Evolutionary conservation across 53 echinoderm and acorn worm genomes (phyloP), one percentile per base, ranked within the genome.

Genomic region (Stichopus horrens): DNA sequence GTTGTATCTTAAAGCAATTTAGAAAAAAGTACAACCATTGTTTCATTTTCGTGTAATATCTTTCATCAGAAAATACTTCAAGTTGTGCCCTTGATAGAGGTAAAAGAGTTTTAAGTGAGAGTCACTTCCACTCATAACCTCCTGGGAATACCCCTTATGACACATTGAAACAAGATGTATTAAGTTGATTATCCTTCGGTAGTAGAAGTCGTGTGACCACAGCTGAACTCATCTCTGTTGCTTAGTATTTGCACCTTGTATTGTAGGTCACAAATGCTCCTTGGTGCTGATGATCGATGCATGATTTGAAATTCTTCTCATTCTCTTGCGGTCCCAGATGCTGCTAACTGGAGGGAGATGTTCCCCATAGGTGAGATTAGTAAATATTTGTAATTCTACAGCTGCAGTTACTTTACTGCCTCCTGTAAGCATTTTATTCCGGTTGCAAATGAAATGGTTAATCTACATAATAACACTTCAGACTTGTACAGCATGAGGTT

Each of bases 311-410:
- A 81, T 81, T 81, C 81, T 81, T 81, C 20, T 21, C 81, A 81
- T 81, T 81, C 81, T 57, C 21, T 58, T 79, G 57, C 21, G 81
- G 81, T 81, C 81, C 81, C 81, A 21, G 81, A 21, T 57, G 81
- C 57, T 57, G 18, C 57, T 58, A 81, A 23, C 81, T 5, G n/a
- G 58, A 18, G 56, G 81, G 57, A 81, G 81, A 81, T 81, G 81
- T 81, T 81, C 56, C 81, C 81, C 81, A 81, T 56, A 81, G 81
- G 81, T 81, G 79, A 81, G 81, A 81, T 81, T 81, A 81, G 81
- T 58, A 81, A 81, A 81, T 81, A 81, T 81, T 81, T 81, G 81
- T 81, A 81, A 81, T 81, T 21, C 81, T 81, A 81, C 81, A 81
- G 81, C 81, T 81, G 81, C 18, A 57, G 81, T 18, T 8, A 21